phyloP scores from a whole-genome alignment of 2,113 vertebrate genomes.

The Mobula birostris region DNA sequence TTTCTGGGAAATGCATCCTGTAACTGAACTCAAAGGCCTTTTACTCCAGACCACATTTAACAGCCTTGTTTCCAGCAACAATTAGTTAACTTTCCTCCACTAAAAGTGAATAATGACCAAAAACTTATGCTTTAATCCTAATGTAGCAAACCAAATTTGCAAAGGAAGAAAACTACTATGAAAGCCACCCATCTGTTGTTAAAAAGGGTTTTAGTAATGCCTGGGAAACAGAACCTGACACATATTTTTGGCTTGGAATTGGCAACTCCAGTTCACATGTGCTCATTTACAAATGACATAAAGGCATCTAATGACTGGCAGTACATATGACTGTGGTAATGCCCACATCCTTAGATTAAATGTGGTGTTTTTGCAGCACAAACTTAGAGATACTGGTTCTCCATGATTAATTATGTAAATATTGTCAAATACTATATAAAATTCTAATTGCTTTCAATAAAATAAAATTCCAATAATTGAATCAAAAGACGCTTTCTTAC shows the following conservation, averaged over 20 bases:
- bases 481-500: constrained; percentile 51
- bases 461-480: background rate
- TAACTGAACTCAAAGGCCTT: too few relatives aligned
- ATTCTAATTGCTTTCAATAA: too few relatives aligned
- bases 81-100: too few relatives aligned
- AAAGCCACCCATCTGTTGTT: too few relatives aligned
- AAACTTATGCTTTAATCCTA: too few relatives aligned
- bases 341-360: background rate
- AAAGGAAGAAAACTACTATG: too few relatives aligned
- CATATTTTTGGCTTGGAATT: background rate
- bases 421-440: background rate
- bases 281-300: background rate
- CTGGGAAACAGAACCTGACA: background rate
- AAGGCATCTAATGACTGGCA: background rate
- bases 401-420: background rate
- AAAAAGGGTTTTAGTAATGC: too few relatives aligned
- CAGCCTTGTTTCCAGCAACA: too few relatives aligned
- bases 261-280: background rate
- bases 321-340: background rate
- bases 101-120: too few relatives aligned
- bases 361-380: background rate
- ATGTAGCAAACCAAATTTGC: too few relatives aligned
- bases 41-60: too few relatives aligned
- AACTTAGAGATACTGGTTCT: background rate
- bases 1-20: too few relatives aligned